phyloP scores from a whole-genome alignment of 1,140 invertebrate species.

The Ceratitis capitata region DNA sequence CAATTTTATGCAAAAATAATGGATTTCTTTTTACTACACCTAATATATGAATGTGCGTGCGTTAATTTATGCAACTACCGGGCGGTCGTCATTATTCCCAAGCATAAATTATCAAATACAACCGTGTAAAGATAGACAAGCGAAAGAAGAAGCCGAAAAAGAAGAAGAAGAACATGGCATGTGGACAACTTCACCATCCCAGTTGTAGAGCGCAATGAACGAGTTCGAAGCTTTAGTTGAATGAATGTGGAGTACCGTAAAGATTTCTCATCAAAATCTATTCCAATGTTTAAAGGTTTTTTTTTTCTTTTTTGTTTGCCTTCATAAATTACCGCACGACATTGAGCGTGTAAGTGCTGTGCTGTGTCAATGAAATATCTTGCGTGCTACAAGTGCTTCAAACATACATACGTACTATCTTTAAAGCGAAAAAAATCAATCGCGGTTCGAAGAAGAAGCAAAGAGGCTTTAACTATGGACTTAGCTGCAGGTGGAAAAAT shows the following conservation, averaged over 20 bases:
- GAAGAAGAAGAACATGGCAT: background rate
- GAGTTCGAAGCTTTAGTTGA: background rate
- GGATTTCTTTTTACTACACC: no score
- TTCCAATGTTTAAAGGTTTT: no score
- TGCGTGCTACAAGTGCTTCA: background rate
- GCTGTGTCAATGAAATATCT: background rate
- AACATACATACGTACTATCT: background rate
- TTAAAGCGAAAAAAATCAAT: background rate
- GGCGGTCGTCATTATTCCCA: constrained; percentile 31
- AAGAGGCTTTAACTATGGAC: no score
- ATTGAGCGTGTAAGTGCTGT: background rate
- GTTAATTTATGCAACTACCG: constrained; percentile 38
- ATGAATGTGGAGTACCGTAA: background rate
- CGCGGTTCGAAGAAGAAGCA: background rate
- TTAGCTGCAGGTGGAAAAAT: background rate
- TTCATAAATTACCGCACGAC: background rate
- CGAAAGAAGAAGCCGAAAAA: background rate
- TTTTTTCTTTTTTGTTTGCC: background rate
- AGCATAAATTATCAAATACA: constrained; percentile 33
- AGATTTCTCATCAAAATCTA: no score
- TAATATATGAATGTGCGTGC: no score
- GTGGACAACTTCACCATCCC: no score
- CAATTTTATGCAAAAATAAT: no score
- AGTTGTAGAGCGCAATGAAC: background rate
- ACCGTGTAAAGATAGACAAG: background rate